phyloP scores from a whole-genome alignment of 1,140 invertebrate genomes.

The Pseudomyrmex flavicornis region DNA sequence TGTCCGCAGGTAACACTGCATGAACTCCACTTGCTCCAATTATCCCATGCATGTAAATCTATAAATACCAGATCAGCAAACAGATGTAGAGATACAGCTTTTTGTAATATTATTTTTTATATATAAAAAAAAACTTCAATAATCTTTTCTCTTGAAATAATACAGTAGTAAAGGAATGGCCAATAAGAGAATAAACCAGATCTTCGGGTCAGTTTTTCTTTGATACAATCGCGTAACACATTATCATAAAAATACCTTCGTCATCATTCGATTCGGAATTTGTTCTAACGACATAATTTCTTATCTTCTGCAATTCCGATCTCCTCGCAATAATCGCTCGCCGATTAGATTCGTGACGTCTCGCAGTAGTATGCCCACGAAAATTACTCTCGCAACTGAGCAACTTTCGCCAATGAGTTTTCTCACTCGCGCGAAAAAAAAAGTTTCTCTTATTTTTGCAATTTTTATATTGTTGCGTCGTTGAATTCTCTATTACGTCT shows the following conservation, averaged over 20 bases:
- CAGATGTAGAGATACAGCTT: no score
- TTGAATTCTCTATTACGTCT: not conserved
- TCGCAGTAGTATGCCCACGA: not conserved
- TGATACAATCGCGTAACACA: no score
- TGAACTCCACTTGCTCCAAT: conserved; percentile 70
- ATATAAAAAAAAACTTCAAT: no score
- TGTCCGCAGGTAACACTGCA: conserved; percentile 74
- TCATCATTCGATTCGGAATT: not conserved
- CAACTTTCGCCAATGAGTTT: conserved; percentile 46
- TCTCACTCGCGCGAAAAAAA: not conserved
- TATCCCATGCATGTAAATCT: conserved; percentile 64
- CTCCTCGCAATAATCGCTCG: not conserved
- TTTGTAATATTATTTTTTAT: no score
- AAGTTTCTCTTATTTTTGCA: not conserved
- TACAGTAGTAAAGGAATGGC: no score
- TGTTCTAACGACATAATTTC: not conserved
- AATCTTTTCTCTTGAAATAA: no score
- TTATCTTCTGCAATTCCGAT: not conserved
- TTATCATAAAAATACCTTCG: not conserved
- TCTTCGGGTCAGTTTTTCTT: no score
- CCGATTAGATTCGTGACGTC: not conserved
- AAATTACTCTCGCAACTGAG: conserved; percentile 21
- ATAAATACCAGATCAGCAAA: not conserved
- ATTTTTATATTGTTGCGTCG: not conserved
- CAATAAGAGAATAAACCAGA: no score